phyloP scores from a whole-genome alignment of 1,140 invertebrate species.

The Drosophila varians region DNA sequence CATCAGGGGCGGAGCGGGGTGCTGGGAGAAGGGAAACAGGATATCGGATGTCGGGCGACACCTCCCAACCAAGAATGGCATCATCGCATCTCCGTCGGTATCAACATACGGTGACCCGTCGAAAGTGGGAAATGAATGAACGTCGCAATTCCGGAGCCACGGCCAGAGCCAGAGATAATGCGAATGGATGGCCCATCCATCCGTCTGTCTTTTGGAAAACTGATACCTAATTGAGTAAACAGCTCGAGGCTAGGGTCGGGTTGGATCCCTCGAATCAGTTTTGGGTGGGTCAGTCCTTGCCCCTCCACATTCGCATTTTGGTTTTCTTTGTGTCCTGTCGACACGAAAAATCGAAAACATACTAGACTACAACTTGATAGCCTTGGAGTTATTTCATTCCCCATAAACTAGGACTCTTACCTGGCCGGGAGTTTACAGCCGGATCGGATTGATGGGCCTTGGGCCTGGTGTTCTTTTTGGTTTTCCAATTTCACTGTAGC shows the following conservation, averaged over 20 bases:
- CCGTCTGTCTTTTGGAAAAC: slow-evolving; percentile 47
- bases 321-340: slow-evolving; percentile 44
- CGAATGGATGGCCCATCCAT: slow-evolving; percentile 27
- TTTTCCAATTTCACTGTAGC: slow-evolving; percentile 16
- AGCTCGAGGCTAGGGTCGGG: slow-evolving; percentile 45
- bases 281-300: slow-evolving; percentile 30
- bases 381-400: slow-evolving; percentile 9
- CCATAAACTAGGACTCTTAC: slow-evolving; percentile 28
- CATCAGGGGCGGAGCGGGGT: background rate
- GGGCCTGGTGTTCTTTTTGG: background rate
- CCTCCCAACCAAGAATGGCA: slow-evolving; percentile 24
- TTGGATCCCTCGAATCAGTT: slow-evolving; percentile 31
- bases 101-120: slow-evolving; percentile 9
- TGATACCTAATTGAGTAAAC: slow-evolving; percentile 77
- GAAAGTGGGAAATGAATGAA: slow-evolving; percentile 14
- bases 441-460: slow-evolving; percentile 2
- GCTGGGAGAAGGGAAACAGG: background rate
- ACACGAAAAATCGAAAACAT: slow-evolving; percentile 77
- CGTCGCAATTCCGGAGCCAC: background rate
- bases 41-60: slow-evolving; percentile 28
- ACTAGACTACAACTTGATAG: slow-evolving; percentile 16
- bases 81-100: slow-evolving; percentile 46
- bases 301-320: slow-evolving; percentile 14
- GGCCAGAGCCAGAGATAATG: slow-evolving; percentile 18
- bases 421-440: slow-evolving; percentile 17